phyloP scores from a whole-genome alignment of 2,888 invertebrate genomes.

The Drosophila formosana region DNA sequence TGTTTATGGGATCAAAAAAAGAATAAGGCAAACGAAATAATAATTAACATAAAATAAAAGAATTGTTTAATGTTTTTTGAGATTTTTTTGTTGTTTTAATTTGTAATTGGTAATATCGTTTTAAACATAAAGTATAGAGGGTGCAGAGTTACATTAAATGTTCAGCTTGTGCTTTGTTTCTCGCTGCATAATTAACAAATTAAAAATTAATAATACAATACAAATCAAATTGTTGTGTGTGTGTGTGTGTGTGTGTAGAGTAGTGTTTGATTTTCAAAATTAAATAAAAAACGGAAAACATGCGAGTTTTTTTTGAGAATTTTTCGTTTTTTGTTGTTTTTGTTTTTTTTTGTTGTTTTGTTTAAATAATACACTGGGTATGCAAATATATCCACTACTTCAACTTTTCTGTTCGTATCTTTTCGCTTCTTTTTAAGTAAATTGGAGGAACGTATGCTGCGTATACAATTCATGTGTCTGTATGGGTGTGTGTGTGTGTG shows the following conservation, averaged over 20 bases:
- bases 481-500: constrained; percentile 17
- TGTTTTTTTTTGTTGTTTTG: constrained; percentile 5
- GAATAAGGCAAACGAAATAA: constrained; percentile 17
- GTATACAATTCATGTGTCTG: constrained; percentile 41
- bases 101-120: constrained; percentile 71
- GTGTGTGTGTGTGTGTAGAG: constrained; percentile 18
- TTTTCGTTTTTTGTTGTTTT: constrained; percentile 2
- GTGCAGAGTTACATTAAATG: constrained; percentile 75
- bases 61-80: constrained; percentile 51
- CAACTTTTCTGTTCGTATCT: constrained; percentile 32
- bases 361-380: constrained; percentile 60
- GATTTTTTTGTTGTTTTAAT: constrained; percentile 59
- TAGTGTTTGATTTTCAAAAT: constrained; percentile 16
- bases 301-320: constrained; percentile 1
- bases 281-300: constrained; percentile 38
- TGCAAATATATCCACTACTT: constrained; percentile 12
- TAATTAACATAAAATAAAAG: constrained; percentile 23
- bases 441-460: constrained; percentile 66
- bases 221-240: constrained; percentile 44
- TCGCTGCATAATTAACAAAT: constrained; percentile 59
- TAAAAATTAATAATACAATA: constrained; percentile 68
- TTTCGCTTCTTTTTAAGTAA: constrained; percentile 42
- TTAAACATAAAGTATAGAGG: constrained; percentile 71
- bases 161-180: constrained; percentile 50
- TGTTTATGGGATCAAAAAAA: neutral